These are phyloP conservation scores for Pseudonaja textilis DNA, from an alignment of 2,113 vertebrate genomes.

Conservation along the genomic window DNA sequence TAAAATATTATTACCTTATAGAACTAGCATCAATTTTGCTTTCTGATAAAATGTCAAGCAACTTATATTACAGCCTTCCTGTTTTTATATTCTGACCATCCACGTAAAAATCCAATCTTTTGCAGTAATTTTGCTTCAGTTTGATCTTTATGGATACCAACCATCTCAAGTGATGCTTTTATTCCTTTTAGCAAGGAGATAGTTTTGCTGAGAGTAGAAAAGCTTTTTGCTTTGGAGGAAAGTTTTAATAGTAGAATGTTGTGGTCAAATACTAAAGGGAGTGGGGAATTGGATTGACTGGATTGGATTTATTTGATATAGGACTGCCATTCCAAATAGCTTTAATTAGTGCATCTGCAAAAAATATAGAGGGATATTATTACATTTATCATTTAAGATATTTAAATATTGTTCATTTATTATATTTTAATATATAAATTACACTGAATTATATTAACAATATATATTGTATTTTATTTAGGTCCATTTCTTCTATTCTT, in stretches of 20 bases:
- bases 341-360: not conserved
- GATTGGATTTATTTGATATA: not conserved
- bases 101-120: not conserved
- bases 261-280: not conserved
- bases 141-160: not conserved
- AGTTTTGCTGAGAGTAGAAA: not conserved
- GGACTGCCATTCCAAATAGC: not conserved
- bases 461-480: not conserved
- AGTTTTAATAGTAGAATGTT: not conserved
- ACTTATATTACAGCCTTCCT: not conserved
- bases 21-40: not conserved
- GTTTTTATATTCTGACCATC: not conserved
- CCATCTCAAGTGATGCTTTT: not conserved
- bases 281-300: not conserved
- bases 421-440: not conserved
- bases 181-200: not conserved
- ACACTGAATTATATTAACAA: not conserved
- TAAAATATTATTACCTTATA: not conserved
- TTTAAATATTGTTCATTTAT: not conserved
- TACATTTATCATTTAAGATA: not conserved
- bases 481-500: not conserved
- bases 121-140: not conserved
- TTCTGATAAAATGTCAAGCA: not conserved
- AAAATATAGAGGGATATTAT: not conserved
- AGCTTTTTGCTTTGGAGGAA: not conserved